Base-by-base conservation (phyloP, 2,797 vertebrate genomes). In the Anguilla megastoma region DNA sequence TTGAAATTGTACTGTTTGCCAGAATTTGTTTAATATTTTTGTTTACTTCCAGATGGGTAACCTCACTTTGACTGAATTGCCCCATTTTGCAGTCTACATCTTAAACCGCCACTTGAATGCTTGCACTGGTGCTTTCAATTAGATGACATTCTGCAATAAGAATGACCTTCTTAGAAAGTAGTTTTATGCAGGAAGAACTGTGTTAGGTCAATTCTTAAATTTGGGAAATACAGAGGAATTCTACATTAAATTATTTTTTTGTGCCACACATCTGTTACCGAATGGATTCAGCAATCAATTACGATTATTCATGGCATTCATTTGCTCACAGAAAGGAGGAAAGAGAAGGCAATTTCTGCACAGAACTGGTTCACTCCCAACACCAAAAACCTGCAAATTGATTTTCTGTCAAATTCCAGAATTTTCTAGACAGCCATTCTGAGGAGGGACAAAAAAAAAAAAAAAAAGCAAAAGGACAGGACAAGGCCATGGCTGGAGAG, bases 391-490 rank as follows among this genome's bases (percentile, higher is more conserved):
- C 87, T 16, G 85, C 16, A n/a, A 87, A 58, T 24, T n/a, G 56
- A 36, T 60, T 60, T 69, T 63, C 63, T 71, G 41, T 18, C 0
- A 66, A 89, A 82, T 88, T 90, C 89, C 88, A 90, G 4, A 52
- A 91, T 85, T 90, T 91, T 85, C 88, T 84, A 41, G 66, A 86
- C 86, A 79, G 89, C 86, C 58, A 90, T 89, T 91, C 87, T 91
- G 90, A 88, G 88, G 88, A 52, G 56, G 91, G 74, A 91, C 90
- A 90, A 87, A 88, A 58, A 85, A 86, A 87, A 45, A 69, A 88
- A 56, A 89, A 56, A 36, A 92, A 87, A n/a, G 54, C 56, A 92
- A 89, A 85, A 84, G 89, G 86, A 91, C 66, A 87, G 85, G 41
- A 84, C 92, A 88, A 93, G 91, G 76, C 85, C 74, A 56, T 85